phyloP scores from a whole-genome alignment of 2,113 vertebrate genomes.

The Sinosuthora webbiana region DNA sequence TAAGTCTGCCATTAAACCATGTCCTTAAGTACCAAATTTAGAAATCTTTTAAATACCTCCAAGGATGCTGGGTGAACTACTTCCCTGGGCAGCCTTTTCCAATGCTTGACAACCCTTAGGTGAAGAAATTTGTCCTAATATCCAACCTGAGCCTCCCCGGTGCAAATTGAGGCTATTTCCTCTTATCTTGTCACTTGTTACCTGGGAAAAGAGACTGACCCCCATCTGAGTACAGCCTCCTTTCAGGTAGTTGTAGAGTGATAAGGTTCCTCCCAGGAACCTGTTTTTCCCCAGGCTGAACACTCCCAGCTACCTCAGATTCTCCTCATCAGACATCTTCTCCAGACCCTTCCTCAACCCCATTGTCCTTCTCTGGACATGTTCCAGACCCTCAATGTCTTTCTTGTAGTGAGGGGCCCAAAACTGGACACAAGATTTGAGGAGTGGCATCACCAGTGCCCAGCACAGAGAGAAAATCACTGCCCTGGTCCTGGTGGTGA shows the following conservation, averaged over 20 bases:
- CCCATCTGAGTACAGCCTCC: not conserved
- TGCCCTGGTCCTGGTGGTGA: not conserved
- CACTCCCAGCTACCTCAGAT: not conserved
- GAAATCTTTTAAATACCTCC: not conserved
- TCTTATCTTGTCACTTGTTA: not conserved
- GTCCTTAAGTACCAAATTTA: not conserved
- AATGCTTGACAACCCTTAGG: not conserved
- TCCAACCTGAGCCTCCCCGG: not conserved
- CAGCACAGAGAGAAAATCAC: rapidly evolving
- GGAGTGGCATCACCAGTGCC: not conserved
- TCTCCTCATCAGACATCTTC: not conserved
- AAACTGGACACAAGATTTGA: not conserved
- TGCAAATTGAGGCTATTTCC: not conserved
- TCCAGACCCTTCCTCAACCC: not conserved
- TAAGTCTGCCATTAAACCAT: not conserved
- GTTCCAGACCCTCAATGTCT: rapidly evolving
- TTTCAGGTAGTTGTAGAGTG: no score
- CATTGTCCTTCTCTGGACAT: rapidly evolving
- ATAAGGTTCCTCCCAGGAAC: rapidly evolving
- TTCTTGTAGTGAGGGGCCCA: not conserved
- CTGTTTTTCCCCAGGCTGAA: not conserved
- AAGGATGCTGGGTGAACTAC: not conserved
- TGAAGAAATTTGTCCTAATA: not conserved
- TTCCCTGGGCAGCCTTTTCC: not conserved
- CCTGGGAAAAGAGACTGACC: rapidly evolving